Base-by-base conservation (phyloP, 1,140 invertebrate species). In the Tetramorium alpestre region DNA sequence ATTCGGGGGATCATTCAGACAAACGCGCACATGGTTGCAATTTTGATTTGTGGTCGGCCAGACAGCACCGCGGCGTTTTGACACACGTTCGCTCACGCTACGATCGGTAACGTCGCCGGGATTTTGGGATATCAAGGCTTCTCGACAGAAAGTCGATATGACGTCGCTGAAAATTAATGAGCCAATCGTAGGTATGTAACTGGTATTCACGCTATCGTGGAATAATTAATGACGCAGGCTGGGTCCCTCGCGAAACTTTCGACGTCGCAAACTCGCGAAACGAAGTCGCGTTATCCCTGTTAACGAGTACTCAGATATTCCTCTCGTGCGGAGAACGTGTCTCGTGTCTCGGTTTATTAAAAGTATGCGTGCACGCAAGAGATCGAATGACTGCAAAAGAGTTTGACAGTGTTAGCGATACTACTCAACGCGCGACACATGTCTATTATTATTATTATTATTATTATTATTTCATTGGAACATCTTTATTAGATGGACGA, bases 121-220 rank as follows among this genome's bases (percentile, higher is more conserved):
- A 88, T 90, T 88, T 91, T 47, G 72, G 54, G 25, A 73, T 72
- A 78, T 62, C 76, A 86, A 88, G 87, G 77, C 38, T 58, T 58
- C 81, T 62, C 86, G 89, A 91, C 89, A 88, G 89, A 88, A 91
- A 91, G 89, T 91, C 89, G 77, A 91, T 91, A 86, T 87, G 60
- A 91, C 87, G 82, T 88, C 65, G 76, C 82, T 88, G 89, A 85
- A 88, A 91, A 91, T 91, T 91, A 91, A 91, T 91, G 89, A 91
- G 82, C 89, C 89, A 88, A 91, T 91, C 89, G 89, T 88, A 88
- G 87, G 89, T 91, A 87, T 90, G 89, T 90, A 90, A 70, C 70
- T 11, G 64, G 54, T 54, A 62, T 56, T 82, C 78, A 47, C 80
- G 86, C 49, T 58, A 58, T 76, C 38, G 80, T 62, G 49, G 76